These are phyloP conservation scores for Dione vanillae DNA, from an alignment of 2,888 invertebrate genomes.

Conservation along the genomic window DNA sequence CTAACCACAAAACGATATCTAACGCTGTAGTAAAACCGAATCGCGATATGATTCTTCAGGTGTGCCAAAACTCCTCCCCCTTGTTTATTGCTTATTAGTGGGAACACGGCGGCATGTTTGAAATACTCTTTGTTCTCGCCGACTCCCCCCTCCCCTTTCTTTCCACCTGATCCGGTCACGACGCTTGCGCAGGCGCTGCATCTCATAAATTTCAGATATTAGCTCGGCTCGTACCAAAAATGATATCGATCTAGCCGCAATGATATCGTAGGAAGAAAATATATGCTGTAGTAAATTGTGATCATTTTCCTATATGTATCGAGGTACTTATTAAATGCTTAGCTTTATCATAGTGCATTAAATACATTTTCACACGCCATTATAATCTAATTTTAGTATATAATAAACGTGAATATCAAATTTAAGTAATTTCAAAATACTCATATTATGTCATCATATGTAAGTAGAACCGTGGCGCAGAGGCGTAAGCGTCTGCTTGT, in stretches of 20 bases:
- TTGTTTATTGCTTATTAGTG: constrained; percentile 85
- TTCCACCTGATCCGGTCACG: constrained; percentile 66
- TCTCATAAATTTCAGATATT: constrained; percentile 82
- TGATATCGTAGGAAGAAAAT: constrained; percentile 78
- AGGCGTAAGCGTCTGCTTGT: no score
- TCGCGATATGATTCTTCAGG: constrained; percentile 80
- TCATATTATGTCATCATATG: no score
- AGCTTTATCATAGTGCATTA: not conserved
- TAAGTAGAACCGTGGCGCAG: no score
- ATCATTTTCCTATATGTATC: constrained; percentile 48
- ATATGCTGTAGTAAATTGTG: constrained; percentile 60
- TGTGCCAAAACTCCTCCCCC: constrained; percentile 81
- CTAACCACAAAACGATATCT: constrained; percentile 8
- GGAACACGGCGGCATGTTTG: constrained; percentile 79
- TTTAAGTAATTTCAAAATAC: no score
- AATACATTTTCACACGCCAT: not conserved
- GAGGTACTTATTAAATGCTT: constrained; percentile 13
- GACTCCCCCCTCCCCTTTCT: constrained; percentile 55
- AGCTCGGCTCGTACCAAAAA: constrained; percentile 70
- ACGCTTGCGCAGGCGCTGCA: constrained; percentile 74
- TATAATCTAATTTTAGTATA: not conserved
- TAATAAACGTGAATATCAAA: not conserved
- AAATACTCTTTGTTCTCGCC: constrained; percentile 82
- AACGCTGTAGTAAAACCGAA: constrained; percentile 44
- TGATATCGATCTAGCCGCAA: constrained; percentile 78